These are phyloP conservation scores for Sphaeramia orbicularis DNA, from an alignment of 2,797 vertebrate genomes.

Conservation along the genomic window DNA sequence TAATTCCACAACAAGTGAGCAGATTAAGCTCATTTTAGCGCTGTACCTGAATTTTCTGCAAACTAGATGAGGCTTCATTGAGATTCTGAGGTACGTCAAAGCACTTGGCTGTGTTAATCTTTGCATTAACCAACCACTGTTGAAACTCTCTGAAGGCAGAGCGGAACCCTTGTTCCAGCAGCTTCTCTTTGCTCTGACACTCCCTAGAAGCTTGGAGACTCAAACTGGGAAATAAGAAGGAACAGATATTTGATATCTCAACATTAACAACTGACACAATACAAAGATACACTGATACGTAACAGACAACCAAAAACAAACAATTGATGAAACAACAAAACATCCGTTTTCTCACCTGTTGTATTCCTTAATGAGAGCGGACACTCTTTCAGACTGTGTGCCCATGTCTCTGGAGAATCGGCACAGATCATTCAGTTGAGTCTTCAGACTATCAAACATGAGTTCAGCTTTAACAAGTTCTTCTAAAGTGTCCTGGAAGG, in stretches of 20 bases:
- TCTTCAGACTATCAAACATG: conserved; percentile 91
- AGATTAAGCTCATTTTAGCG: not conserved
- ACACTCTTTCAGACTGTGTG: conserved; percentile 91
- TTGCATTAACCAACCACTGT: conserved; percentile 95
- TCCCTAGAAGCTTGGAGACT: conserved; percentile 93
- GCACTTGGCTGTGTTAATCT: conserved; percentile 94
- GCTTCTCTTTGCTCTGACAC: conserved; percentile 95
- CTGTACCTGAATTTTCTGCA: conserved; percentile 97
- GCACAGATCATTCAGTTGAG: conserved; percentile 94
- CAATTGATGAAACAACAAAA: no score
- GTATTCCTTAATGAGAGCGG: conserved; percentile 94
- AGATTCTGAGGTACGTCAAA: conserved; percentile 94
- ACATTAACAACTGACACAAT: no score
- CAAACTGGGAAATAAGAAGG: conserved; percentile 80
- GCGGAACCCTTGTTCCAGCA: conserved; percentile 93
- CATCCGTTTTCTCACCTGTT: conserved; percentile 87
- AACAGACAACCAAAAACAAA: no score
- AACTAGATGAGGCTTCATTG: conserved; percentile 87
- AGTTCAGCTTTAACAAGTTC: conserved; percentile 91
- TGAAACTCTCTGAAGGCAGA: conserved; percentile 92
- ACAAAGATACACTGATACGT: no score
- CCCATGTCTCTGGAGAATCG: conserved; percentile 95
- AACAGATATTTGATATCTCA: not conserved
- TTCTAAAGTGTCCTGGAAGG: conserved; percentile 88
- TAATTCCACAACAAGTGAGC: not conserved